Evolutionary conservation across 2,888 invertebrate species (phyloP).

Genomic region (Synergus itoensis): DNA sequence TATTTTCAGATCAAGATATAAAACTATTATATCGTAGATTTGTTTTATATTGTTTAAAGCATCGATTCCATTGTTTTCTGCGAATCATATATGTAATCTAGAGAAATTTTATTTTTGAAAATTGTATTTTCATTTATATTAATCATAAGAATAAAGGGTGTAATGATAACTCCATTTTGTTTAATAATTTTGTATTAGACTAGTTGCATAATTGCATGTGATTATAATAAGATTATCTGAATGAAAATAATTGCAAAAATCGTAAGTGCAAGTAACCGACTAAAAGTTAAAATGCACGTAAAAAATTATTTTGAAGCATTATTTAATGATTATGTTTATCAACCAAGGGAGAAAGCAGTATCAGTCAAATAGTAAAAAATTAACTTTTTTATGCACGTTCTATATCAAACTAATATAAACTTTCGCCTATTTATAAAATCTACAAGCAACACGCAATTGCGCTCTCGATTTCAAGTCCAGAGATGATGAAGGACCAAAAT

Average conservation of each 20-base stretch:
- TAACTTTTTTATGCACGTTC: not conserved
- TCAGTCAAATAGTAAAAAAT: conserved; percentile 24
- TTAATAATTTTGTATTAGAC: not conserved
- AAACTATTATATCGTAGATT: not conserved
- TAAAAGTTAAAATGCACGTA: too few species aligned
- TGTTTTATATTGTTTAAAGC: not conserved
- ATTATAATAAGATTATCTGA: too few species aligned
- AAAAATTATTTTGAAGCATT: too few species aligned
- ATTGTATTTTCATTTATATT: not conserved
- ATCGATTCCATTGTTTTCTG: not conserved
- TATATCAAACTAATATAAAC: conserved; percentile 19
- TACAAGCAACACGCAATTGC: conserved; percentile 14
- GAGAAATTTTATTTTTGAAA: not conserved
- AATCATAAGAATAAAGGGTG: not conserved
- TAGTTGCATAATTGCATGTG: too few species aligned
- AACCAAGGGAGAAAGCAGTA: not conserved
- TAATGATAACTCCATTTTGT: not conserved
- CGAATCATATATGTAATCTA: not conserved
- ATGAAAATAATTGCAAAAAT: too few species aligned
- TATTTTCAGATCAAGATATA: not conserved
- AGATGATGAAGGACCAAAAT: not conserved
- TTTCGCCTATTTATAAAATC: conserved; percentile 32
- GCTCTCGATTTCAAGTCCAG: conserved; percentile 24
- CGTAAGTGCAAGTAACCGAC: too few species aligned
- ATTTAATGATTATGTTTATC: not conserved